Evolutionary conservation across 2,888 invertebrate genomes (phyloP).

Genomic region (Drosophila subsilvestris): DNA sequence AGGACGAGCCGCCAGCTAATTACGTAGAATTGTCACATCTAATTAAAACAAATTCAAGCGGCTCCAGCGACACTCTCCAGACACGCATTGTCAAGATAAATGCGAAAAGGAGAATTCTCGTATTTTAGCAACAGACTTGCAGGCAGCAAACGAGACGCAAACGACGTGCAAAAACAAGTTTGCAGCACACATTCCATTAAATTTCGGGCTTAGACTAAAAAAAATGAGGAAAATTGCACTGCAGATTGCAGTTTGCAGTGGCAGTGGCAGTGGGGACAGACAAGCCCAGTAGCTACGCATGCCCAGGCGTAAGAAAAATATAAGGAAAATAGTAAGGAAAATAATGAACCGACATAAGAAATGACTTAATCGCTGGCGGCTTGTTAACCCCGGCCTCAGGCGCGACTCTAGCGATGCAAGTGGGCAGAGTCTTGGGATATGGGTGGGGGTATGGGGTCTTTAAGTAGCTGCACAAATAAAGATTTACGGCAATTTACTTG

Average conservation of each 20-base stretch:
- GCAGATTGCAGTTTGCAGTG: slow-evolving; percentile 29
- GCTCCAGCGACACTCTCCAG: slow-evolving; percentile 25
- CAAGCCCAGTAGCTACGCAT: slow-evolving; percentile 78
- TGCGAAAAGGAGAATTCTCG: slow-evolving; percentile 28
- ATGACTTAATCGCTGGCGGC: slow-evolving; percentile 81
- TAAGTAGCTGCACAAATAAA: slow-evolving; percentile 80
- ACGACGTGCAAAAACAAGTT: slow-evolving; percentile 55
- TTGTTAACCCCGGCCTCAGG: slow-evolving; percentile 71
- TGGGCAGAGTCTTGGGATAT: neutral
- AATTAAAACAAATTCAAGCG: slow-evolving; percentile 73
- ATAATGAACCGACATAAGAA: slow-evolving; percentile 77
- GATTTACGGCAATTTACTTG: slow-evolving; percentile 77
- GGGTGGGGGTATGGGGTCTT: slow-evolving; percentile 40
- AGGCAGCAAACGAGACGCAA: slow-evolving; percentile 22
- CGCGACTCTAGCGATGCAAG: slow-evolving; percentile 6
- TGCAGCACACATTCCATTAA: slow-evolving; percentile 47
- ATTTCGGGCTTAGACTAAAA: slow-evolving; percentile 71
- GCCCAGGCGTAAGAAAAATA: slow-evolving; percentile 11
- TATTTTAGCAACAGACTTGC: slow-evolving; percentile 63
- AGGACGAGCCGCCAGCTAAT: slow-evolving; percentile 71
- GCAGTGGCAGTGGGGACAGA: slow-evolving; percentile 37
- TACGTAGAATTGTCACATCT: slow-evolving; percentile 80
- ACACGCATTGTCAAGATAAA: slow-evolving; percentile 73
- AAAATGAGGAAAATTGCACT: slow-evolving; percentile 39
- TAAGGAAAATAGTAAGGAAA: slow-evolving; percentile 39